Base-by-base conservation (phyloP, 2,113 vertebrate genomes). In the Rissa tridactyla region DNA sequence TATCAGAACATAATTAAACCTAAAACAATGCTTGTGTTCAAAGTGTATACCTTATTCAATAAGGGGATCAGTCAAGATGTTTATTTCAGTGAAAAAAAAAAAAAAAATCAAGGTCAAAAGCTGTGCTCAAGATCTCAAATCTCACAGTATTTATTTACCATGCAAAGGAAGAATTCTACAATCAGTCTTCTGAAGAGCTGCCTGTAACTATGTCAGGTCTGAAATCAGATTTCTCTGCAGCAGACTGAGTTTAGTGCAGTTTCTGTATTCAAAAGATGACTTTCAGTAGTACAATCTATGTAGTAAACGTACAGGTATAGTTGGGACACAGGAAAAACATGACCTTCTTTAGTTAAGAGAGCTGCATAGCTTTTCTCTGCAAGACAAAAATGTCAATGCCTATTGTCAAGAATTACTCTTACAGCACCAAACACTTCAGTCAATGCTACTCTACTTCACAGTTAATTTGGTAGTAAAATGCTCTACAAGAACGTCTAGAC, bases 381-480 rank as follows among this genome's bases (percentile, higher is more conserved):
- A 94, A 97, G 92, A 95, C 90, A 97, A 86, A 92, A 92, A 92
- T 73, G 90, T 92, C 95, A 94, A 85, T 94, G 94, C 94, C 89
- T 96, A 83, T 90, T 96, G 92, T 94, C 96, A 92, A 94, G 82
- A 87, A 93, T 94, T 93, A 84, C 69, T 94, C 62, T 81, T 76
- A 90, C 83, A 97, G 96, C 96, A 97, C 97, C 96, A 96, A 95
- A 96, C 82, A 92, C 68, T 94, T 97, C 91, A 97, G 96, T 96
- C 96, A 96, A 95, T 96, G 93, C 95, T 95, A 97, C 93, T 86
- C 96, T 95, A 94, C 86, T 97, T 97, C 96, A 97, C 97, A 97
- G 95, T 96, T 96, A 87, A 88, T 94, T 95, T 95, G 96, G 97
- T 95, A 96, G 88, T 95, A 96, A 95, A 96, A 96, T 55, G 80